These are phyloP conservation scores for Tetragnatha versicolor DNA, from an alignment of 1,140 invertebrate genomes.

Conservation along the genomic window DNA sequence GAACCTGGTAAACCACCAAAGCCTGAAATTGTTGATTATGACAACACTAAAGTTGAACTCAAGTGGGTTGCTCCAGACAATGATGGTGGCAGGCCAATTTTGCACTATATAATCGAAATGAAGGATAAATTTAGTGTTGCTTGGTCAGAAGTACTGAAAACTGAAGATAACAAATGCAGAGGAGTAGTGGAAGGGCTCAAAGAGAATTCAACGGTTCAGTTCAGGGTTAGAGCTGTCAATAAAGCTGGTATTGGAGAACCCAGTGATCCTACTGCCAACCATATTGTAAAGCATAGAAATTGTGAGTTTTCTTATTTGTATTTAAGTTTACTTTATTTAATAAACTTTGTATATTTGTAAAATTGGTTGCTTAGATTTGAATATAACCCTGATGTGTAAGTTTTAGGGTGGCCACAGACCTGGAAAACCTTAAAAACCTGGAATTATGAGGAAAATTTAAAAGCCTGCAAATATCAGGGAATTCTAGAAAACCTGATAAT, in stretches of 20 bases:
- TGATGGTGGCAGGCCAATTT: slow-evolving; percentile 93
- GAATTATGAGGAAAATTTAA: too few relatives aligned
- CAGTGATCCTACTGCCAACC: slow-evolving; percentile 90
- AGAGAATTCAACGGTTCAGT: slow-evolving; percentile 92
- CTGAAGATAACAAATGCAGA: slow-evolving; percentile 77
- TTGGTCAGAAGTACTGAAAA: slow-evolving; percentile 87
- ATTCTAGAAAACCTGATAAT: too few relatives aligned
- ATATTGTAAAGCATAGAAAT: slow-evolving; percentile 91
- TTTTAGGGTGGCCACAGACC: too few relatives aligned
- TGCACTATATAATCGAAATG: slow-evolving; percentile 92
- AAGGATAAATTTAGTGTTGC: slow-evolving; percentile 88
- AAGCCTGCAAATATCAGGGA: too few relatives aligned
- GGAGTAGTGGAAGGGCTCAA: slow-evolving; percentile 86
- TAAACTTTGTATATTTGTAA: too few relatives aligned
- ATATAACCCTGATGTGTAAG: neutral
- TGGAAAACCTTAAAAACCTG: too few relatives aligned
- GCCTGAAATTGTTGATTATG: slow-evolving; percentile 92
- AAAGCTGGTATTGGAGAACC: slow-evolving; percentile 86
- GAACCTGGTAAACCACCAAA: slow-evolving; percentile 90
- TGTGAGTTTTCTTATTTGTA: slow-evolving; percentile 71
- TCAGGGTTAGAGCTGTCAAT: slow-evolving; percentile 89
- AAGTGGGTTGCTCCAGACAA: slow-evolving; percentile 89
- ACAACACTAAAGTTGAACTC: slow-evolving; percentile 80
- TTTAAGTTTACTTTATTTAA: too few relatives aligned
- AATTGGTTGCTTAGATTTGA: too few relatives aligned